Evolutionary conservation across 2,113 vertebrate genomes (phyloP), one percentile per base, ranked within the genome.

Genomic region (Daubentonia madagascariensis): DNA sequence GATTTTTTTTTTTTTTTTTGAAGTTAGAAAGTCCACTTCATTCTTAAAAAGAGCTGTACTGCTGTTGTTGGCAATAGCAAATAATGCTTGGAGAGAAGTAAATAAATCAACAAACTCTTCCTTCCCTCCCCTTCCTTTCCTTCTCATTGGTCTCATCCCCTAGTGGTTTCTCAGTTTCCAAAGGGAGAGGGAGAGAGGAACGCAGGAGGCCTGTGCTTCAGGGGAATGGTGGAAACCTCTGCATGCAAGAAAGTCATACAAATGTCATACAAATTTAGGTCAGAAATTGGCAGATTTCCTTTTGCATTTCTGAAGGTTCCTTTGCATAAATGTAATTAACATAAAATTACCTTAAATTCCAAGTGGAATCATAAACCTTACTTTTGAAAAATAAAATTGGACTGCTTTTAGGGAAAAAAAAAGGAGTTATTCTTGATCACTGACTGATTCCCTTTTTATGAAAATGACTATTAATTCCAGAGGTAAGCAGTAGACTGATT

Each of bases 321-420:
- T 85, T 86, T 70, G 45, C 67, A 23, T 87, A 85, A 81, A 45
- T 78, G 35, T 22, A 88, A 73, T 75, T 78, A 94, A 83, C 57
- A 59, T 63, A 65, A 85, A 91, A 79, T 78, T 81, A 91, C 61
- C 73, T 83, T 94, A 78, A 97, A 85, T 81, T 93, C 43, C 32
- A 37, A 52, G 14, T 85, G n/a, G 57, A 96, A 68, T 93, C 37
- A 72, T 54, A 93, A 79, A 88, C 17, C 18, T 94, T 92, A 65
- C 28, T 91, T 89, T 70, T 94, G 85, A 70, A 68, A 65, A 72
- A 59, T 91, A 32, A 91, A 67, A 84, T n/a, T 63, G 54, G 61
- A 28, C 57, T 83, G 14, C 28, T 57, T 94, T 92, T 28, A 50
- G 37, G 45, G 50, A 35, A 23, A 3, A 35, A 76, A 70, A 63